Conservation (phyloP, 2,888 invertebrate species). For the Tetramorium bicarinatum region DNA sequence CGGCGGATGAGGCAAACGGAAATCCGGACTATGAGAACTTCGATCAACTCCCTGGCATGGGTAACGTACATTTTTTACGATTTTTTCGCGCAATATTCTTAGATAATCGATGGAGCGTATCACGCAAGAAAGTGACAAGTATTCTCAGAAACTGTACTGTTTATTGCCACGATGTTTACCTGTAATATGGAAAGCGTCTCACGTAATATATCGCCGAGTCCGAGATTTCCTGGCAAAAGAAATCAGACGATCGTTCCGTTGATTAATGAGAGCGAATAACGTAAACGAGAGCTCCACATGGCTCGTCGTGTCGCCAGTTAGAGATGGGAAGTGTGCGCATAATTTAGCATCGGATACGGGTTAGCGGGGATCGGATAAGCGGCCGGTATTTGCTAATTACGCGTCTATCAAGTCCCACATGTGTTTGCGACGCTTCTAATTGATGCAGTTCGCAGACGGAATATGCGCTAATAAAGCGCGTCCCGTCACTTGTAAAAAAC, state of each 20-base stretch:
- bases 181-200: not conserved
- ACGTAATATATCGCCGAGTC: not conserved
- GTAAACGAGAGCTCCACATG: not conserved
- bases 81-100: not conserved
- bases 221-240: not conserved
- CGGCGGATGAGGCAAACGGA: slow-evolving; percentile 6
- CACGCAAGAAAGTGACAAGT: not conserved
- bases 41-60: not conserved
- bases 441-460: slow-evolving; percentile 59
- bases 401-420: slow-evolving; percentile 68
- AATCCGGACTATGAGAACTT: not conserved
- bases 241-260: not conserved
- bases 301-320: slow-evolving; percentile 26
- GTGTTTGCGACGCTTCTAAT: slow-evolving; percentile 62
- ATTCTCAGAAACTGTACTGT: not conserved
- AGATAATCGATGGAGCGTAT: slow-evolving; percentile 1
- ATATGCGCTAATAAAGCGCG: slow-evolving; percentile 55
- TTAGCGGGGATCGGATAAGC: slow-evolving; percentile 66
- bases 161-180: not conserved
- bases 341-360: slow-evolving; percentile 60
- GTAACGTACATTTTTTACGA: slow-evolving; percentile 11
- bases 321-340: slow-evolving; percentile 35
- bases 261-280: slow-evolving; percentile 24
- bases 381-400: slow-evolving; percentile 71
- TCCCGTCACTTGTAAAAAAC: slow-evolving; percentile 57